Conservation (phyloP, 64 coral and sea anemone genomes). For the Montipora efflorescens region DNA sequence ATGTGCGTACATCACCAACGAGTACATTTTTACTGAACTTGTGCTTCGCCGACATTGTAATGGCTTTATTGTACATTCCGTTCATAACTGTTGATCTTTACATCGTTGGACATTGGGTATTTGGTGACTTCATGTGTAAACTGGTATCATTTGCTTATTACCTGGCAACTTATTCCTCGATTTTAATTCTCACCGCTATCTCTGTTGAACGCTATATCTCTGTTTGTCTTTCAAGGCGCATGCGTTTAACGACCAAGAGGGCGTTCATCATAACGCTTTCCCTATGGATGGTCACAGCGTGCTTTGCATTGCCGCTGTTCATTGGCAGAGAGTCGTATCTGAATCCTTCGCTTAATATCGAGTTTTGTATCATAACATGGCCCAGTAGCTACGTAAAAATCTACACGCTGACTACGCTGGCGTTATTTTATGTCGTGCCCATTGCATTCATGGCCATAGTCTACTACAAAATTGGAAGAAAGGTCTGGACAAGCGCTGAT, state of each 20-base stretch:
- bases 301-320: conserved; percentile 62
- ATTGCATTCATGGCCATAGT: conserved; percentile 65
- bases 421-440: conserved; percentile 80
- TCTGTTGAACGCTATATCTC: conserved; percentile 80
- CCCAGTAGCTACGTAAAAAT: background rate
- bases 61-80: conserved; percentile 80
- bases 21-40: conserved; percentile 86
- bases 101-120: conserved; percentile 70
- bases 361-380: conserved; percentile 55
- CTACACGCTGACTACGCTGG: conserved; percentile 51
- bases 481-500: conserved; percentile 70
- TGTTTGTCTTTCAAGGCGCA: conserved; percentile 65
- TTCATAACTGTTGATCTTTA: conserved; percentile 78
- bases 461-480: conserved; percentile 79
- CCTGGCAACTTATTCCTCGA: conserved; percentile 74
- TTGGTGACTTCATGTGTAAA: conserved; percentile 77
- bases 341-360: background rate
- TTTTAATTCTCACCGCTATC: conserved; percentile 79
- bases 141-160: conserved; percentile 65
- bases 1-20: conserved; percentile 76
- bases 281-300: conserved; percentile 61
- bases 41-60: conserved; percentile 80
- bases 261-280: conserved; percentile 17
- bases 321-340: conserved; percentile 25
- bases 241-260: conserved; percentile 37